Evolutionary conservation across 2,888 invertebrate species (phyloP).

Genomic region (Ophion obscuratus): DNA sequence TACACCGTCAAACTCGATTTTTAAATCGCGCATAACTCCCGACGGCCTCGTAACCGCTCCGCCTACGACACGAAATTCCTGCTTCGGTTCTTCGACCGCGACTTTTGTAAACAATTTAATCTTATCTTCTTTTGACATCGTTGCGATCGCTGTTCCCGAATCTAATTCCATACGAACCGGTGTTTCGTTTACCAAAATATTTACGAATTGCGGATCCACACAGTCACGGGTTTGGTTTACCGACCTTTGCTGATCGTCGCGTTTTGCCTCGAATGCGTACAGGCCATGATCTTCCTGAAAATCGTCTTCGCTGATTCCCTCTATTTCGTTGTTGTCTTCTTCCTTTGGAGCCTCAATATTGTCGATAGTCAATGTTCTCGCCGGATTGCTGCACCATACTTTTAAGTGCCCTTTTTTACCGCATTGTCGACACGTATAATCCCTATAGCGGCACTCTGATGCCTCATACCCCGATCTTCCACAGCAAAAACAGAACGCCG

Average conservation of each 20-base stretch:
- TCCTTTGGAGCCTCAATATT: no score
- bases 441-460: no score
- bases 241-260: constrained; percentile 31
- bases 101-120: constrained; percentile 6
- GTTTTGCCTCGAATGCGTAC: constrained; percentile 29
- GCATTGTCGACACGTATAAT: no score
- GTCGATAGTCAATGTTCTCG: no score
- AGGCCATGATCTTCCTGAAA: constrained; percentile 29
- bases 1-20: constrained; percentile 27
- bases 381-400: no score
- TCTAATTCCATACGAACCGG: constrained; percentile 36
- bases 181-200: constrained; percentile 22
- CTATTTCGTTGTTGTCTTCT: constrained; percentile 15
- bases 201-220: constrained; percentile 24
- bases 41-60: constrained; percentile 20
- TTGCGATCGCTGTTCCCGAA: constrained; percentile 19
- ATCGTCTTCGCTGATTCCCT: constrained; percentile 19
- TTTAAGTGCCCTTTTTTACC: no score
- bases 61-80: constrained; percentile 26
- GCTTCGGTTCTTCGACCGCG: constrained; percentile 10
- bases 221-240: constrained; percentile 35
- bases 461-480: constrained; percentile 38
- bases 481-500: constrained; percentile 38
- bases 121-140: constrained; percentile 27
- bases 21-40: constrained; percentile 35